Base-by-base conservation (phyloP, 2,888 invertebrate genomes). In the Siphonodentalium dalli region DNA sequence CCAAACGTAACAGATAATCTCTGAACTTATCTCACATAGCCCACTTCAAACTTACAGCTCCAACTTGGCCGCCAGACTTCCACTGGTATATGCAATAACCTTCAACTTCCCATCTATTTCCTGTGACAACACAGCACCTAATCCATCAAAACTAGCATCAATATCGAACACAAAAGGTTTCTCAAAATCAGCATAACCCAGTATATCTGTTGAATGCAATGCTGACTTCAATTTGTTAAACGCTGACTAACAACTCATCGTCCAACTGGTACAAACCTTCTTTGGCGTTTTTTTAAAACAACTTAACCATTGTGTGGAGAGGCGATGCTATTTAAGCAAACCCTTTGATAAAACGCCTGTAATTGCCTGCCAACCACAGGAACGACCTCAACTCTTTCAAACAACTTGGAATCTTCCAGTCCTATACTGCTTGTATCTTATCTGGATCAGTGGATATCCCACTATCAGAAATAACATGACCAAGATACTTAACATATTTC, bases 21-120 rank as follows among this genome's bases (percentile, higher is more conserved):
- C 24, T 20, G 34, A 50, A 50, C 50, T 50, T 50, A 24, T 50
- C 43, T 7, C 13, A 28, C 37, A 47, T 27, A 15, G 57, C 57
- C 60, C 60, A 60, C 45, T 58, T 56, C 11, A 56, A 31, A 5
- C 54, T 7, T 53, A 44, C n/a, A 54, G 41, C 23, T 60, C 53
- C 20, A 60, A n/a, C 41, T 58, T 58, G 39, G 38, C 48, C 13
- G 33, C 20, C 34, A 45, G 33, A 21, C 23, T 23, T 3, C 45
- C 34, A 34, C 35, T 35, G n/a, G 45, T 35, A 45, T 45, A 45
- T 2, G 35, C 33, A 24, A 41, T 41, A 18, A 41, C 41, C 1
- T 18, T 6, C 27, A 18, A 18, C 15, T 24, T 7, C n/a, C 34
- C 34, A n/a, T 45, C 33, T 13, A 35, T 33, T 21, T 15, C 21